Conservation (phyloP, 1,140 invertebrate species). For the Scaptodrosophila lebanonensis region DNA sequence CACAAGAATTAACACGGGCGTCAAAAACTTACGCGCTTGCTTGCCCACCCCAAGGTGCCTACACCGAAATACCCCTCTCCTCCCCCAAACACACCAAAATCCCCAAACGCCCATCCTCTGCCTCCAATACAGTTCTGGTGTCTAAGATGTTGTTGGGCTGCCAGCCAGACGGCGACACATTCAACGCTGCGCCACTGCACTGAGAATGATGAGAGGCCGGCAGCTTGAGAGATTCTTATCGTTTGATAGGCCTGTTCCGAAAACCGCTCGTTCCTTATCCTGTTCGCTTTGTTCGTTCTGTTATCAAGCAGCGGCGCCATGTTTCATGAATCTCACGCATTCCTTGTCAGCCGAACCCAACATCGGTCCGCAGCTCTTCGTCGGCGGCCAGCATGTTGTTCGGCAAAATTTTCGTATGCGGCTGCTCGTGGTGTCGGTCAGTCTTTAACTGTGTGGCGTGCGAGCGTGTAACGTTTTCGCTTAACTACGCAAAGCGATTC, state of each 20-base stretch:
- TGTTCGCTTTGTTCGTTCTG: conserved; percentile 35
- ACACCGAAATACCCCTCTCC: not conserved
- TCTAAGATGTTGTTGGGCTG: too few species aligned
- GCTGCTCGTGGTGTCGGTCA: conserved; percentile 37
- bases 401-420: conserved; percentile 37
- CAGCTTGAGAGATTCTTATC: conserved; percentile 41
- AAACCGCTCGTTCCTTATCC: conserved; percentile 61
- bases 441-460: conserved; percentile 67
- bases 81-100: not conserved
- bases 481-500: conserved; percentile 23
- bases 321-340: conserved; percentile 36
- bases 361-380: conserved; percentile 7
- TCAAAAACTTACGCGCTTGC: conserved; percentile 69
- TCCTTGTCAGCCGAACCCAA: conserved; percentile 2
- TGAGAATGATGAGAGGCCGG: not conserved
- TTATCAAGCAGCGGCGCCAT: conserved; percentile 43
- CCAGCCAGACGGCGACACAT: too few species aligned
- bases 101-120: not conserved
- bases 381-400: conserved; percentile 38
- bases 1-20: conserved; percentile 65
- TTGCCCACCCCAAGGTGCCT: conserved; percentile 35
- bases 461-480: conserved; percentile 59
- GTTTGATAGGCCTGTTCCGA: conserved; percentile 39
- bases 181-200: too few species aligned
- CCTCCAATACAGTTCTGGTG: too few species aligned